Evolutionary conservation across 35 echinoderm and acorn worm species (phyloP).

Genomic region (Ptychodera flava): DNA sequence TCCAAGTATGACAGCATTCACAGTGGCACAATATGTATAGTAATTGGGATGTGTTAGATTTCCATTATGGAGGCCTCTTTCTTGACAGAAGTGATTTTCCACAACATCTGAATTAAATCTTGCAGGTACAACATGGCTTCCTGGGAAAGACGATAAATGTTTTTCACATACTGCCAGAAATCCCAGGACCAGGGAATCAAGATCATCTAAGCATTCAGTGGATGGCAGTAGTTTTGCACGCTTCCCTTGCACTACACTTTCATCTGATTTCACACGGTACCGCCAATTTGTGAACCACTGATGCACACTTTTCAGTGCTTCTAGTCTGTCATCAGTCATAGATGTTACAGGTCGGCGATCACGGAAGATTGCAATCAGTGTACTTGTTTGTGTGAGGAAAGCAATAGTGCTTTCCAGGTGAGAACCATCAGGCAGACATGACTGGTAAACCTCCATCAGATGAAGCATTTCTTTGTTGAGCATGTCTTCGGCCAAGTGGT

Average conservation of each 20-base stretch:
- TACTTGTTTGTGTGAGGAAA: background rate
- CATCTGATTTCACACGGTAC: no score
- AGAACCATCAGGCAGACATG: background rate
- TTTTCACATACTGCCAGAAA: conserved; percentile 5
- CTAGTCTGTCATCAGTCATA: background rate
- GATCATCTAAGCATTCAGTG: background rate
- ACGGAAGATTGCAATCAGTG: background rate
- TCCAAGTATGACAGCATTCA: conserved; percentile 7
- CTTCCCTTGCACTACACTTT: no score
- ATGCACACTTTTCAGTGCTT: no score
- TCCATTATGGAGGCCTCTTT: conserved; percentile 8
- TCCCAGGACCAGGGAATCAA: background rate
- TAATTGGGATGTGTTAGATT: conserved; percentile 4
- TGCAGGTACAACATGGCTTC: conserved; percentile 15
- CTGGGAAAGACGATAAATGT: conserved; percentile 3
- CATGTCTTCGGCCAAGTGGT: no score
- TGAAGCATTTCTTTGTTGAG: background rate
- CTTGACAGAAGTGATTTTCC: conserved; percentile 21
- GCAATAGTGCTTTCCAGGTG: conserved; percentile 3
- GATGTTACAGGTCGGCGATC: background rate
- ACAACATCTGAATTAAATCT: conserved; percentile 20
- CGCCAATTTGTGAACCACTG: no score
- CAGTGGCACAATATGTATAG: background rate
- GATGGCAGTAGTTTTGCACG: no score
- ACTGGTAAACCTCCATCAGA: conserved; percentile 2